Evolutionary conservation across 2,797 vertebrate genomes (phyloP), one percentile per base, ranked within the genome.

Genomic region (Ispidina picta): DNA sequence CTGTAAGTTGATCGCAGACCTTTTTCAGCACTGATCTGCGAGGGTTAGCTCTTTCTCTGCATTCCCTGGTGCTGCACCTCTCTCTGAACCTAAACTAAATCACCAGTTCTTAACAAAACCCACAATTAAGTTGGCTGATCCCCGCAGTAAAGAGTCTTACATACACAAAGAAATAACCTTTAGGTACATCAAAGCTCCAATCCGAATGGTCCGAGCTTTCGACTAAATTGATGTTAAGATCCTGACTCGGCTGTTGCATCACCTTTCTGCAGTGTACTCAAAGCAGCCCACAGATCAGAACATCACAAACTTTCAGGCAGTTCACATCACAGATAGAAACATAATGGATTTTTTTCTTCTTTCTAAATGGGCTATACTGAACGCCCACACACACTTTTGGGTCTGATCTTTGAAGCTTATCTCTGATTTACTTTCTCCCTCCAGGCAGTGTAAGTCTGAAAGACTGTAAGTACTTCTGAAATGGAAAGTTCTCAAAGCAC

Each of bases 341-440:
- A 95, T 94, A 96, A 96, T 96, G 94, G 92, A 55, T 91, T 93
- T 93, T 94, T 93, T 90, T 85, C 84, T 96, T 59, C 72, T 91
- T 83, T 93, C 75, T 93, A 94, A 96, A 94, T 93, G 94, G 95
- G 68, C 92, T 95, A 65, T 81, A 87, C 96, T 96, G 86, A 92
- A 96, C 92, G 52, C 95, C 94, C 95, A 96, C 94, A 92, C 88
- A 83, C 81, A 82, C 93, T 94, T 96, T 96, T 85, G 94, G 94
- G 94, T 94, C 95, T 95, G 94, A 95, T 93, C 96, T 96, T 96
- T 94, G 96, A 96, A 96, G 88, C 86, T 96, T 96, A 90, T 96
- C 94, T 94, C 90, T 93, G 94, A 96, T 96, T 92, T 96, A 87
- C 92, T 96, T 88, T 93, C 91, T 95, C 91, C 89, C 92, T 94